A percentile compares a stretch with the other conserved stretches of the same genome.
These are phyloP conservation scores for Lamellibrachia luymesi DNA, from an alignment of 1,140 invertebrate species.

Conservation along the genomic window DNA sequence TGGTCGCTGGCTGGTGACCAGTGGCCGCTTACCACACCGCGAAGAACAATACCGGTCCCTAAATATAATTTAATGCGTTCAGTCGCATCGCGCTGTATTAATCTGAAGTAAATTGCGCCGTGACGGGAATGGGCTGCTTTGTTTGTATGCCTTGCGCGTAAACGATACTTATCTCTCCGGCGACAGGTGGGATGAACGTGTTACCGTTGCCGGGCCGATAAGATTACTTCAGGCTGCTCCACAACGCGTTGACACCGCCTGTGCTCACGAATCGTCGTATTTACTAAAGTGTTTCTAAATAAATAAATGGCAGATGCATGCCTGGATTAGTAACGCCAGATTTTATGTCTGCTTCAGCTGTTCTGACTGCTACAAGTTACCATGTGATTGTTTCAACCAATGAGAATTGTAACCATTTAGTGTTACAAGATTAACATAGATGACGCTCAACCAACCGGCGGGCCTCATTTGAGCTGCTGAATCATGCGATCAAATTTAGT, in stretches of 20 bases:
- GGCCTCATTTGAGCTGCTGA: no score
- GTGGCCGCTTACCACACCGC: neutral
- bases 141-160: neutral
- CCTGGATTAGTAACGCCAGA: neutral
- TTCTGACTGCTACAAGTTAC: no score
- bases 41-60: neutral
- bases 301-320: no score
- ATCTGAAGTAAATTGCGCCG: neutral
- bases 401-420: no score
- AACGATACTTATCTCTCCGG: neutral
- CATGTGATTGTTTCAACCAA: no score
- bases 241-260: neutral
- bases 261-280: no score
- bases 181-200: neutral
- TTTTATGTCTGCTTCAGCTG: no score
- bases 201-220: neutral
- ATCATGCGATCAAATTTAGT: no score
- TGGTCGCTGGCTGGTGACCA: neutral
- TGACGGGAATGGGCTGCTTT: neutral
- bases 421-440: no score
- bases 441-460: no score
- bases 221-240: neutral
- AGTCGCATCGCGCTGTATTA: neutral
- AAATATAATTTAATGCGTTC: neutral
- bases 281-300: no score